Conservation (phyloP, 2,113 vertebrate genomes). For the Ophthalmolycus amberensis region DNA sequence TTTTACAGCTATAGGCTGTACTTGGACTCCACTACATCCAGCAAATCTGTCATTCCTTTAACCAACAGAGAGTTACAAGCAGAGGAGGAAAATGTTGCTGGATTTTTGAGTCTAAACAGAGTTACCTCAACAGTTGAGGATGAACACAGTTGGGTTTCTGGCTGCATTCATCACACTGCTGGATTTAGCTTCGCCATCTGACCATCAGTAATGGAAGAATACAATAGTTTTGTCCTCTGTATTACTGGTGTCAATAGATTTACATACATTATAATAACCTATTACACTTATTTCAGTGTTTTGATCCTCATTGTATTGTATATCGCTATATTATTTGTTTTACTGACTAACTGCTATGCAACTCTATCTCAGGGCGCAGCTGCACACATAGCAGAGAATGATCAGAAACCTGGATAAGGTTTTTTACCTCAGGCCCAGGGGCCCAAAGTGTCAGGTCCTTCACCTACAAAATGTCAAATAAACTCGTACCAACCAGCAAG, state of each 20-base stretch:
- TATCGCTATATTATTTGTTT: neutral
- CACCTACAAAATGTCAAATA: neutral
- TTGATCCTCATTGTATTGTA: neutral
- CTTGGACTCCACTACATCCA: neutral
- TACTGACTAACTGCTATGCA: neutral
- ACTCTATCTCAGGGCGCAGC: neutral
- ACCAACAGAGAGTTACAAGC: neutral
- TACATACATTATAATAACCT: too few species aligned
- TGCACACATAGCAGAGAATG: neutral
- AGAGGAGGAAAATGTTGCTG: neutral
- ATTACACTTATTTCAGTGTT: neutral
- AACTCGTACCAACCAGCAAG: neutral
- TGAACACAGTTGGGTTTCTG: slow-evolving; percentile 1
- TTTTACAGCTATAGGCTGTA: neutral
- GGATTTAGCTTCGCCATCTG: slow-evolving; percentile 7
- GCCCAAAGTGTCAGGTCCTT: neutral
- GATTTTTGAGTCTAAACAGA: slow-evolving; percentile 7
- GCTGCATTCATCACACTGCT: neutral
- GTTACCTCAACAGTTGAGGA: neutral
- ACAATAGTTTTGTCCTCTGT: neutral
- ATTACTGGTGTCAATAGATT: neutral
- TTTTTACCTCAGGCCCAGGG: neutral
- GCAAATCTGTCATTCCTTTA: neutral
- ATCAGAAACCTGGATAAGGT: neutral
- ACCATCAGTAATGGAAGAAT: neutral